These are phyloP conservation scores for Plemyria rubiginata DNA, from an alignment of 2,888 invertebrate species.

Conservation along the genomic window DNA sequence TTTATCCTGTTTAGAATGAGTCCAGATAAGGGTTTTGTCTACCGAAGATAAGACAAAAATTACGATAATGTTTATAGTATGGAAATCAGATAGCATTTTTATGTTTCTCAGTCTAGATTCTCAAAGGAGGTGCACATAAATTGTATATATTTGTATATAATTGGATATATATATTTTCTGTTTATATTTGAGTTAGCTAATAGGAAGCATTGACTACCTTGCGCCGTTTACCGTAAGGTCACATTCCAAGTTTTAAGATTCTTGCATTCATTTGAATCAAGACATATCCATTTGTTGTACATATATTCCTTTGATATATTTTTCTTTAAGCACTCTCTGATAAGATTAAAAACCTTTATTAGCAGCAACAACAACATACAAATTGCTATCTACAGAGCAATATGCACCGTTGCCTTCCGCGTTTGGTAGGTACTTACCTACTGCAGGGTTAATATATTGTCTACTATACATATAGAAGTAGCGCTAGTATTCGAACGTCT, in stretches of 20 bases:
- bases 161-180: too few species aligned
- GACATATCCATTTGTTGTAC: not conserved
- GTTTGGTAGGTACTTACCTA: constrained; percentile 16
- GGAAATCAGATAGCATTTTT: too few species aligned
- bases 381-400: constrained; percentile 11
- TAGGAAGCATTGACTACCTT: not conserved
- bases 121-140: too few species aligned
- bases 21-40: too few species aligned
- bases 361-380: too few species aligned
- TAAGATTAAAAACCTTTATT: too few species aligned
- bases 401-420: constrained; percentile 36
- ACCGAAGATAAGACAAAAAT: too few species aligned
- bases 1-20: too few species aligned
- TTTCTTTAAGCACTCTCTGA: not conserved
- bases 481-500: constrained; percentile 38
- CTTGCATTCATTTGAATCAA: not conserved
- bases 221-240: not conserved
- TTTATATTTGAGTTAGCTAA: not conserved
- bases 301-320: not conserved
- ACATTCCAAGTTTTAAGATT: not conserved
- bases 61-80: too few species aligned
- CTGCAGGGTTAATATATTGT: not conserved
- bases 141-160: too few species aligned
- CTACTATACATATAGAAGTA: constrained; percentile 31
- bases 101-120: too few species aligned